A percentile compares a stretch with the other conserved stretches of the same genome.
These are phyloP conservation scores for Habroteleia sp. DNA, from an alignment of 2,888 invertebrate genomes.

Conservation along the genomic window DNA sequence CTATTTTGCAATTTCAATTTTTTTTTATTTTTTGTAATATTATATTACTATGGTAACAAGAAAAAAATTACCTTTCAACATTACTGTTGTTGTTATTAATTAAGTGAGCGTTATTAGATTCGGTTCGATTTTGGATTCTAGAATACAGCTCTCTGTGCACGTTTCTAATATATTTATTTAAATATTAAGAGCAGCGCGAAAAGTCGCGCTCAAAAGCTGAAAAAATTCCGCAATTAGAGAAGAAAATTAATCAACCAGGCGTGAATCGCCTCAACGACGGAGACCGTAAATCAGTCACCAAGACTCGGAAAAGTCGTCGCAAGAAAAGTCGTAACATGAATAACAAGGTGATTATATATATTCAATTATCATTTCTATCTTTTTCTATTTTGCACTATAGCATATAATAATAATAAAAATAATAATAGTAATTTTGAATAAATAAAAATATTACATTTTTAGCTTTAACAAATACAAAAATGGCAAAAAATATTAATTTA, in stretches of 20 bases:
- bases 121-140: constrained; percentile 4
- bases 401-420: no score
- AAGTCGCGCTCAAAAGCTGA: constrained; percentile 28
- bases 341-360: constrained; percentile 5
- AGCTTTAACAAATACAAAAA: no score
- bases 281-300: constrained; percentile 69
- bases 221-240: constrained; percentile 43
- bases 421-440: no score
- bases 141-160: not conserved
- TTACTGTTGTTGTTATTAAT: no score
- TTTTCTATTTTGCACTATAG: constrained; percentile 3
- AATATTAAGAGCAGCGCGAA: constrained; percentile 20
- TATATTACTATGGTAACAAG: no score
- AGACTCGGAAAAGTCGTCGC: constrained; percentile 73
- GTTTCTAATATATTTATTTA: not conserved
- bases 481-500: no score
- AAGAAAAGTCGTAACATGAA: constrained; percentile 71
- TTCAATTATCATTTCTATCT: no score
- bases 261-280: constrained; percentile 69
- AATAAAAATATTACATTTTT: no score
- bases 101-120: not conserved
- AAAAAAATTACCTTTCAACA: no score
- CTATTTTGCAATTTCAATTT: constrained; percentile 8
- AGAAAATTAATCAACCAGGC: constrained; percentile 59
- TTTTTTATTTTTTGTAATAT: not conserved